A percentile compares a stretch with the other conserved stretches of the same genome.
Conservation (phyloP, 2,113 vertebrate genomes). For the Galbula dea region DNA sequence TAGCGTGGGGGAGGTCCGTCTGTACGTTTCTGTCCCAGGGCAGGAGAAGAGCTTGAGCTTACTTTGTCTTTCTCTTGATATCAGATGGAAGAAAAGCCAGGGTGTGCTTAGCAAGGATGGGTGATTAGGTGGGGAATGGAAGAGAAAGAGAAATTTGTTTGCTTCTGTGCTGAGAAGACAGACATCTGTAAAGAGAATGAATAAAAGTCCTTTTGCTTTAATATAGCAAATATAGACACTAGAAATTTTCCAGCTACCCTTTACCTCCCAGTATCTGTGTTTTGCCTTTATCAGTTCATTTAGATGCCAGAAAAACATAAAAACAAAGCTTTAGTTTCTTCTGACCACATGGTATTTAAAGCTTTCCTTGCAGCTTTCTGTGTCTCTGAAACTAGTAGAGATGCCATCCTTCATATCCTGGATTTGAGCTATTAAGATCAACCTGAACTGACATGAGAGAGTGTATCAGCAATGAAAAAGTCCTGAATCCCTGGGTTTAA, state of each 20-base stretch:
- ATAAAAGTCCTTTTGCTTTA: not conserved
- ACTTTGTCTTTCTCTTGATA: not conserved
- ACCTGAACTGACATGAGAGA: slow-evolving; percentile 21
- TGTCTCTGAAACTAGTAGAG: not conserved
- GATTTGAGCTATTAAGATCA: not conserved
- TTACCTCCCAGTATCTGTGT: not conserved
- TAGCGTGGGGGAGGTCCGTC: rapidly evolving
- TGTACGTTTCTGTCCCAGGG: not conserved
- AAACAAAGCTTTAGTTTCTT: not conserved
- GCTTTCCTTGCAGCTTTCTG: not conserved
- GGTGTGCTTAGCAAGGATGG: not conserved
- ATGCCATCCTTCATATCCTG: not conserved
- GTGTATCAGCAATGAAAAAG: slow-evolving; percentile 26
- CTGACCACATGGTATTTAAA: not conserved
- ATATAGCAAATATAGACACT: not conserved
- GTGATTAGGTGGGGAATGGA: too few relatives aligned
- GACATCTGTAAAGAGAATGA: not conserved
- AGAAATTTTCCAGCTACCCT: not conserved
- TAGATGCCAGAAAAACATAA: not conserved
- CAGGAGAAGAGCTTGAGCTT: not conserved
- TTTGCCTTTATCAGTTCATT: not conserved
- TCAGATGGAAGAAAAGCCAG: not conserved
- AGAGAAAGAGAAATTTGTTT: not conserved
- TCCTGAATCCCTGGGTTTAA: slow-evolving; percentile 6
- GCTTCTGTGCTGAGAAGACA: not conserved